These are phyloP conservation scores for Acleris sparsana DNA, from an alignment of 2,888 invertebrate species.

Conservation along the genomic window DNA sequence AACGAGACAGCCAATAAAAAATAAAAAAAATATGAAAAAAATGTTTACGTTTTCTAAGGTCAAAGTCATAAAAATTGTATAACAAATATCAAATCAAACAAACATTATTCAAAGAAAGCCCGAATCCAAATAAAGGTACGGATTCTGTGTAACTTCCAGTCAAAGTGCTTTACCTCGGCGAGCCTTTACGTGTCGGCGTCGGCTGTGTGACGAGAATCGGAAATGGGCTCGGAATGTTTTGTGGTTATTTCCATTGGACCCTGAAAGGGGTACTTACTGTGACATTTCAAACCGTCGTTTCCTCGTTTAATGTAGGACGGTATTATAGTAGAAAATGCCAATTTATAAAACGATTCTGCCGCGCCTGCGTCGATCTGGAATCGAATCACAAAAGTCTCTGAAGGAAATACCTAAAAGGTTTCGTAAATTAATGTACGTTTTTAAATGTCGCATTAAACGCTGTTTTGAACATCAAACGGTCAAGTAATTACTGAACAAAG, in stretches of 20 bases:
- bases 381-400: background rate
- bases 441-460: background rate
- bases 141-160: conserved; percentile 34
- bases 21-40: no score
- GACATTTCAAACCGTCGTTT: conserved; percentile 68
- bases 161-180: conserved; percentile 49
- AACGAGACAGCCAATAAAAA: no score
- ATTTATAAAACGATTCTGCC: conserved; percentile 29
- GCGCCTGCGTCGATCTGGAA: background rate
- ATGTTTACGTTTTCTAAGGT: background rate
- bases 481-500: conserved; percentile 12
- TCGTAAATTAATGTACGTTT: background rate
- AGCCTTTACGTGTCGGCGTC: conserved; percentile 66
- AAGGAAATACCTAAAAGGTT: background rate
- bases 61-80: background rate
- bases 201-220: conserved; percentile 76
- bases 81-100: conserved; percentile 17
- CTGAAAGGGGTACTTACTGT: conserved; percentile 68
- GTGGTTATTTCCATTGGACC: conserved; percentile 78
- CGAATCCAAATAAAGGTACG: conserved; percentile 27
- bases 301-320: conserved; percentile 53
- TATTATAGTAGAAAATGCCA: conserved; percentile 34
- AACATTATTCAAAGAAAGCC: conserved; percentile 25
- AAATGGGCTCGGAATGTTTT: conserved; percentile 74
- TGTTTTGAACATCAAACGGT: background rate